Evolutionary conservation across 2,113 vertebrate species (phyloP).

Genomic region (Silurus meridionalis): DNA sequence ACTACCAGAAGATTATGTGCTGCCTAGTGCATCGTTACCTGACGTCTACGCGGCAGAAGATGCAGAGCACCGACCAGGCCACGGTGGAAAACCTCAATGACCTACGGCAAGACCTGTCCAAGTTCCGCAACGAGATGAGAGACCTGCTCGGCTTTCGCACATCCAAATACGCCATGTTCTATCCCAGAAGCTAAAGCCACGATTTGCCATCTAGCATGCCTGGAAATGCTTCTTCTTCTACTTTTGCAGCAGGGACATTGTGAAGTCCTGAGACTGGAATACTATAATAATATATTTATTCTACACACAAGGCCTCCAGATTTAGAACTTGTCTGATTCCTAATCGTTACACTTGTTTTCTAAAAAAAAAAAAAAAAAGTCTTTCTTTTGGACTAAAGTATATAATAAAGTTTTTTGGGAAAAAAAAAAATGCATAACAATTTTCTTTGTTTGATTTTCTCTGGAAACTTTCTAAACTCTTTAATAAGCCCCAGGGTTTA

Average conservation of each 20-base stretch:
- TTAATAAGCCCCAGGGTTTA: not conserved
- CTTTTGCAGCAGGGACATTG: slow-evolving; percentile 45
- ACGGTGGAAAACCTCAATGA: slow-evolving; percentile 97
- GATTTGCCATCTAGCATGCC: slow-evolving; percentile 62
- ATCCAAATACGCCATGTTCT: slow-evolving; percentile 99
- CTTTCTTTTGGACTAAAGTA: slow-evolving; percentile 67
- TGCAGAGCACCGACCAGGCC: slow-evolving; percentile 96
- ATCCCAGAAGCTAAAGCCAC: slow-evolving; percentile 84
- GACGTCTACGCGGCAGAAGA: slow-evolving; percentile 95
- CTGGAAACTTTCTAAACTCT: not conserved
- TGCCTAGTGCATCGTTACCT: slow-evolving; percentile 97
- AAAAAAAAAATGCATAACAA: not conserved
- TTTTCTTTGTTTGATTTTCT: not conserved
- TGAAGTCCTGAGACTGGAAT: slow-evolving; percentile 63
- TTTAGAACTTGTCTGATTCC: slow-evolving; percentile 61
- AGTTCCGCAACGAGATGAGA: slow-evolving; percentile 97
- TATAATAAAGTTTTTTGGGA: slow-evolving; percentile 65
- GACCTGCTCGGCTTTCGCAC: slow-evolving; percentile 97
- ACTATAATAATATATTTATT: slow-evolving; percentile 56
- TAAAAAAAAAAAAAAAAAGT: slow-evolving; percentile 47
- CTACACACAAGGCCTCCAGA: slow-evolving; percentile 64
- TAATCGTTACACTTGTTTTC: slow-evolving; percentile 62
- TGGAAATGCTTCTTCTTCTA: slow-evolving; percentile 45
- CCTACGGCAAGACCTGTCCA: slow-evolving; percentile 94
- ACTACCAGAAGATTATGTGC: slow-evolving; percentile 99